Evolutionary conservation across 2,888 invertebrate species (phyloP), one percentile per base, ranked within the genome.

Genomic region (Limnephilus rhombicus): DNA sequence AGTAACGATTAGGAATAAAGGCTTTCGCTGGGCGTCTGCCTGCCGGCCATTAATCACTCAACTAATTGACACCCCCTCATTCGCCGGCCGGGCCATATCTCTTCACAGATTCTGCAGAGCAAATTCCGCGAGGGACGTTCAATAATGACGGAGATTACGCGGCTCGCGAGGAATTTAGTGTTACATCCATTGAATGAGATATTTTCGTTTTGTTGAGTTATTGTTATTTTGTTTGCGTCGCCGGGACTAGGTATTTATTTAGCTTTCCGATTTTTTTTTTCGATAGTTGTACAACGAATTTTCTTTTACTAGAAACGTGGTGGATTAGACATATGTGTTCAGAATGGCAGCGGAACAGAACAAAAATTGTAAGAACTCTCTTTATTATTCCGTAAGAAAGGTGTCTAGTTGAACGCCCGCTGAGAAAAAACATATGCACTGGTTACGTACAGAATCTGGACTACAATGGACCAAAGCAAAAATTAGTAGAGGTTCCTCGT

Each of bases 1-100:
- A 80, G 88, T 80, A 80, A 41, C 88, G 88, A 89, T 89, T 89
- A 89, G 88, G 88, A 41, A 89, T 89, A 37, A 89, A 89, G 88
- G 88, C 88, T 80, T 89, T 89, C 80, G n/a, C 41, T 45, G 24
- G 37, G 82, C 87, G 53, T 13, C 85, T 29, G 80, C 91, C 91
- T 37, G 86, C 41, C 45, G 18, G 29, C 41, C 91, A 91, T 91
- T 91, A 91, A 91, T 91, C 91, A 91, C 91, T 68, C 49, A 80
- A 86, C 91, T 91, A 91, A 91, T 91, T 91, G 91, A 91, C 91
- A 91, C 85, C 68, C 83, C 90, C 90, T 53, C 85, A 53, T 31
- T 34, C 41, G 41, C 34, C 85, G 11, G 45, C 13, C 83, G 68
- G 83, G 49, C 85, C 88, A 80, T 37, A 89, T 89, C 88, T 89